Conservation (phyloP, 2,888 invertebrate species). For the Drosophila kanekoi region DNA sequence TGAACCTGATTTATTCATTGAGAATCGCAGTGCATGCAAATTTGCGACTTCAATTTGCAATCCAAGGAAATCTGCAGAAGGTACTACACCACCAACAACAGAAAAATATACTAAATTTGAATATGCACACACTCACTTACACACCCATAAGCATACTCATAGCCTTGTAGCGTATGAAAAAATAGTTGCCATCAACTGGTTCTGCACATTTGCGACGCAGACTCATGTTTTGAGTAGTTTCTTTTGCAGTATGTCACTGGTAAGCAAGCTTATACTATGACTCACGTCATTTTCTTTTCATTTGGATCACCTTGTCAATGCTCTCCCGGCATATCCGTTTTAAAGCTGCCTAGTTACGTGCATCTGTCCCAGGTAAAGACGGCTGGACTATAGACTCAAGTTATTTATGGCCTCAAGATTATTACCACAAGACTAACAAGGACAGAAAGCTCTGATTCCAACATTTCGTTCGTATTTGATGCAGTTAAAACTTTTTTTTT, state of each 20-base stretch:
- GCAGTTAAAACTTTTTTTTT: too few species aligned
- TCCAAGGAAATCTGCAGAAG: conserved; percentile 29
- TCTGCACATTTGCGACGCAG: conserved; percentile 16
- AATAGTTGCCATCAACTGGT: conserved; percentile 28
- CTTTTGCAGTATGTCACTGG: conserved; percentile 26
- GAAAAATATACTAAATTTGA: conserved; percentile 25
- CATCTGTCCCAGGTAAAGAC: too few species aligned
- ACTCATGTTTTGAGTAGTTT: not conserved
- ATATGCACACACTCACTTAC: conserved; percentile 14
- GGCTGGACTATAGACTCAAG: not conserved
- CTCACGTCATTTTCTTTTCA: conserved; percentile 64
- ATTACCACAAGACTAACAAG: too few species aligned
- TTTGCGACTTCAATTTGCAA: conserved; percentile 67
- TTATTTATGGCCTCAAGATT: not conserved
- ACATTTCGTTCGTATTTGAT: too few species aligned
- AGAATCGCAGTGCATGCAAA: conserved; percentile 62
- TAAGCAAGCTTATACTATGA: conserved; percentile 66
- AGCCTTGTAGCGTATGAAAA: conserved; percentile 12
- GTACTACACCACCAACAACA: conserved; percentile 21
- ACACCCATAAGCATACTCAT: conserved; percentile 13
- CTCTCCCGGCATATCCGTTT: not conserved
- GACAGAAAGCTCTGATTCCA: too few species aligned
- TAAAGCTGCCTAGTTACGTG: not conserved
- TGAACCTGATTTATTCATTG: conserved; percentile 71
- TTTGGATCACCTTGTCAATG: conserved; percentile 11